Evolutionary conservation across 1,140 invertebrate species (phyloP).

Genomic region (Cylas formicarius): DNA sequence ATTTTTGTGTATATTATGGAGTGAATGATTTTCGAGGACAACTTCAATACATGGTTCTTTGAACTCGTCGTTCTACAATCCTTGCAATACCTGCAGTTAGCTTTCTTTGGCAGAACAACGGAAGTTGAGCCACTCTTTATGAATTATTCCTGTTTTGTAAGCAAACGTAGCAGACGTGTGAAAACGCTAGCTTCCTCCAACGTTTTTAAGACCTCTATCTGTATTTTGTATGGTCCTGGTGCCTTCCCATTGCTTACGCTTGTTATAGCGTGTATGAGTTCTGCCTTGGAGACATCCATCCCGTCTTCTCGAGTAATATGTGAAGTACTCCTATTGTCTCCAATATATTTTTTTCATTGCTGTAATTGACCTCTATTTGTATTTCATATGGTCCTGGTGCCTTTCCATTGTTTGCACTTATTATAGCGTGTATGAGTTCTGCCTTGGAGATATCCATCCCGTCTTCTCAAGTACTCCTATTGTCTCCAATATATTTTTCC

Average conservation of each 20-base stretch:
- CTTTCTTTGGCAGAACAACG: neutral
- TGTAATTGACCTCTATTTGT: constrained; percentile 1
- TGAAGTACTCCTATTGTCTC: too few species aligned
- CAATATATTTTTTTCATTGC: too few species aligned
- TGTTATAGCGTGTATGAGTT: constrained; percentile 3
- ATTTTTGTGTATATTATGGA: neutral
- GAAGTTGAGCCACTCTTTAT: too few species aligned
- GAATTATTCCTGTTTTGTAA: neutral
- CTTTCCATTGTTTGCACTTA: neutral
- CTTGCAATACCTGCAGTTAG: too few species aligned
- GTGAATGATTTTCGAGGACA: constrained; percentile 1
- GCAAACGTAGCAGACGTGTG: too few species aligned
- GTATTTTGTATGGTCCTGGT: neutral
- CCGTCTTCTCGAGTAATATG: too few species aligned
- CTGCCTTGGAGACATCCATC: neutral
- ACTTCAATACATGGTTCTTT: neutral
- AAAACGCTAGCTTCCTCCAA: neutral
- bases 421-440: constrained; percentile 3
- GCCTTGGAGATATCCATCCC: neutral
- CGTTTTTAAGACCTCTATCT: neutral
- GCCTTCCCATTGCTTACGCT: neutral
- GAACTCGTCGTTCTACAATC: too few species aligned
- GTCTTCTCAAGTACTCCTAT: too few species aligned
- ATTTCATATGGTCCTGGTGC: neutral
- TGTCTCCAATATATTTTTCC: too few species aligned